phyloP scores from a whole-genome alignment of 1,140 invertebrate genomes.

The Ridgeia piscesae region DNA sequence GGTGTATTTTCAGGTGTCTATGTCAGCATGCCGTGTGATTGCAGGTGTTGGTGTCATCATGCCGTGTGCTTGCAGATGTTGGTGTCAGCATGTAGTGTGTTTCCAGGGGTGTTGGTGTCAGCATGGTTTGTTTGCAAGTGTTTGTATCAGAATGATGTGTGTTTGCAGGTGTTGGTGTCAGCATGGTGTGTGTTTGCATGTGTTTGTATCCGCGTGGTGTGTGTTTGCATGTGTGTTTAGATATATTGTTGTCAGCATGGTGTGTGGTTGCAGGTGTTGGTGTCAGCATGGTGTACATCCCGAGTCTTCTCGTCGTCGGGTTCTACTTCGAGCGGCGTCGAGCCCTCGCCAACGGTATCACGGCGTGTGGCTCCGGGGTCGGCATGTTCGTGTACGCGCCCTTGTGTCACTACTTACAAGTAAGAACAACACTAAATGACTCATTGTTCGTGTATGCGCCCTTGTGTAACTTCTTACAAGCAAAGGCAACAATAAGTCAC shows the following conservation, averaged over 20 bases:
- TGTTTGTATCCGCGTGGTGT: conserved; percentile 81
- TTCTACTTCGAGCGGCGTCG: conserved; percentile 88
- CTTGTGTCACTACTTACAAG: conserved; percentile 59
- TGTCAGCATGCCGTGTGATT: conserved; percentile 72
- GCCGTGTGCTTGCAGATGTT: background rate
- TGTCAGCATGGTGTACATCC: conserved; percentile 83
- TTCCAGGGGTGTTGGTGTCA: conserved; percentile 76
- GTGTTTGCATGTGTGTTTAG: background rate
- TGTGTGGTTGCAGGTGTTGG: conserved; percentile 70
- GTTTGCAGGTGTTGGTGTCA: conserved; percentile 75
- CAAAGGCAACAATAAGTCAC: no score
- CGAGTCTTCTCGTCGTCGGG: conserved; percentile 80
- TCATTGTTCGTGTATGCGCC: no score
- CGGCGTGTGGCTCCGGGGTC: conserved; percentile 88
- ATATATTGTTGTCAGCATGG: background rate
- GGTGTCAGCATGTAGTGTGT: background rate
- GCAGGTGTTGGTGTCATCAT: background rate
- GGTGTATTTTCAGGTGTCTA: conserved; percentile 75
- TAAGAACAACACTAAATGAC: background rate
- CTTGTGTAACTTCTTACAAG: no score
- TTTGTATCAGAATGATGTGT: background rate
- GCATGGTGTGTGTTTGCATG: conserved; percentile 74
- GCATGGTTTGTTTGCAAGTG: conserved; percentile 79
- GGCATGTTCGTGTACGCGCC: conserved; percentile 72
- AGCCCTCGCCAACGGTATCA: conserved; percentile 83